These are phyloP conservation scores for Schrankia costaestrigalis DNA, from an alignment of 2,888 invertebrate genomes.

Conservation along the genomic window DNA sequence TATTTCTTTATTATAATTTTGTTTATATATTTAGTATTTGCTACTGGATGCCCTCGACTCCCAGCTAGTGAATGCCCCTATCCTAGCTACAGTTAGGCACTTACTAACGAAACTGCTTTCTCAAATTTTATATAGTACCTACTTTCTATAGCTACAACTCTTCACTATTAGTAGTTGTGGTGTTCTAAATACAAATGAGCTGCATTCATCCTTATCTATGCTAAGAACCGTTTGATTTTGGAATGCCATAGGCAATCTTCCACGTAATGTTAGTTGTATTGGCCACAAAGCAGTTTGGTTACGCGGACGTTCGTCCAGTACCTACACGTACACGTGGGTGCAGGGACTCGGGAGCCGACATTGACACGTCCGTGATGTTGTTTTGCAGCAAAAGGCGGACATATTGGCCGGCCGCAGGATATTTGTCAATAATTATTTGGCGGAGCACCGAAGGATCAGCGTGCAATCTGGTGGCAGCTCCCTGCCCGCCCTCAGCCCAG, in stretches of 20 bases:
- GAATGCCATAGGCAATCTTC: constrained; percentile 47
- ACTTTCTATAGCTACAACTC: constrained; percentile 48
- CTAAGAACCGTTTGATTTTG: constrained; percentile 51
- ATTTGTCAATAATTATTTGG: constrained; percentile 82
- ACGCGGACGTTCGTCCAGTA: constrained; percentile 15
- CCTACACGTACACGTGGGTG: constrained; percentile 10
- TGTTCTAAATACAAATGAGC: constrained; percentile 60
- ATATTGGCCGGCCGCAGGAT: constrained; percentile 80
- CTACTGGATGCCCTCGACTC: constrained; percentile 77
- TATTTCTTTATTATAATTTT: constrained; percentile 44
- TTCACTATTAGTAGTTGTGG: constrained; percentile 57
- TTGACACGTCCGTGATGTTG: constrained; percentile 69
- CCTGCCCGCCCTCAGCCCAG: constrained; percentile 75
- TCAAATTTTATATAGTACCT: constrained; percentile 36
- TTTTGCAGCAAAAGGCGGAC: constrained; percentile 82
- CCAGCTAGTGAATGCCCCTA: constrained; percentile 76
- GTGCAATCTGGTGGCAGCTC: constrained; percentile 78
- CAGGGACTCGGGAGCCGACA: constrained; percentile 39
- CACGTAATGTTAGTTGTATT: constrained; percentile 43
- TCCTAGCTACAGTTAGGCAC: constrained; percentile 68
- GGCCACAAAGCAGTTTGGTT: constrained; percentile 66
- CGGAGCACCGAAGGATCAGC: constrained; percentile 81
- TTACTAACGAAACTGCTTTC: constrained; percentile 69
- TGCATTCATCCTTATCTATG: background rate
- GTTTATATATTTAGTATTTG: constrained; percentile 61